Evolutionary conservation across 2,888 invertebrate genomes (phyloP), one percentile per base, ranked within the genome.

Genomic region (Drosophila borborema): DNA sequence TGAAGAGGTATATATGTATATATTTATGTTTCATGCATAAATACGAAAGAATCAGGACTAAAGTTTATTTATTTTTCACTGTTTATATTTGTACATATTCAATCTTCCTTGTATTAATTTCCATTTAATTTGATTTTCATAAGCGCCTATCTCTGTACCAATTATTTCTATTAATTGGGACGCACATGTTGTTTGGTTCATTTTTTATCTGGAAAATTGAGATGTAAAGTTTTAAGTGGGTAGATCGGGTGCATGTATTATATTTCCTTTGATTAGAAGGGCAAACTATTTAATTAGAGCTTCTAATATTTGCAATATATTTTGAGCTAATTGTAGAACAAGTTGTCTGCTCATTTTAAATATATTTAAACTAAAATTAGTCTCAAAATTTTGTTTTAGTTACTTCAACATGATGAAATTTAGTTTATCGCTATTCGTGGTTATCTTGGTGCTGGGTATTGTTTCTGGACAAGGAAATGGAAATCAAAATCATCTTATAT

Each of bases 401-500:
- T 46, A 28, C 28, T 38, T n/a, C 45, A 46, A 12, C 45, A 63
- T 46, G 63, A 56, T 63, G 38, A 14, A 14, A 34, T 36, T 56
- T 28, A 38, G 63, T 38, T 56, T 56, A 31, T 38, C 18, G 36
- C 56, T 46, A 28, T 28, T 16, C 10, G 36, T 38, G 55, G 45
- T 63, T 38, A 16, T 46, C 38, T 28, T 20, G 55, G 36, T 46
- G 14, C 28, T 63, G 45, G 63, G 18, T 16, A 18, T 46, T 45
- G 18, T 28, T 36, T 18, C 18, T 46, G 63, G 63, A 28, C 34
- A 34, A 20, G 43, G 18, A 43, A 8, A 18, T 34, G 31, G 18
- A 41, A 14, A 18, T 9, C 0, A 1, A 23, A 18, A 18, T 12
- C 34, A 14, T 3, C 18, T 14, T 7, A n/a, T 14, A 4, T 36